These are phyloP conservation scores for Mobula birostris DNA, from an alignment of 2,113 vertebrate species.

Conservation along the genomic window DNA sequence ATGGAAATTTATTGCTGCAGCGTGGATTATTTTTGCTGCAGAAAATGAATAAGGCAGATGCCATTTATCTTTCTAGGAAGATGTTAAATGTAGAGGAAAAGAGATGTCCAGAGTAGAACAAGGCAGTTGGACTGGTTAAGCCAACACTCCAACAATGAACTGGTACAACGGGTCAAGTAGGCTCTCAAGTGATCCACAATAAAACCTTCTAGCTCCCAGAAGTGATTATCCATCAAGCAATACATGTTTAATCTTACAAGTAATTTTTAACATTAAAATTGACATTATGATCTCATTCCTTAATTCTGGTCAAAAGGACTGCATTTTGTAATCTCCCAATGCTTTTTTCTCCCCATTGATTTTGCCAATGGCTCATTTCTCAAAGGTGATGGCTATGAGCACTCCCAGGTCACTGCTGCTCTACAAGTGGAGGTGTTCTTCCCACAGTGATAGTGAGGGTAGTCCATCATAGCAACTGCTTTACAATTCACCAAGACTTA, in stretches of 20 bases:
- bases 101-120: neutral
- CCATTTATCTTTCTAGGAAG: neutral
- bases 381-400: neutral
- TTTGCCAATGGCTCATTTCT: neutral
- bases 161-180: neutral
- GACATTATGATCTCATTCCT: neutral
- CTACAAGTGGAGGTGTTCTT: neutral
- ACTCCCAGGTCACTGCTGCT: neutral
- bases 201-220: neutral
- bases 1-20: neutral
- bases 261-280: too few relatives aligned
- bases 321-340: neutral
- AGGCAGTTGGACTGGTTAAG: neutral
- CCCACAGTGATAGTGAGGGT: neutral
- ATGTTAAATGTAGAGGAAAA: neutral
- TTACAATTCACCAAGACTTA: neutral
- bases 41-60: neutral
- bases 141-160: neutral
- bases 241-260: neutral
- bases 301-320: neutral
- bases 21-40: neutral
- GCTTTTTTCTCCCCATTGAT: neutral
- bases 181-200: neutral
- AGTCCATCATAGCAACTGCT: neutral
- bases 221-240: neutral